These are phyloP conservation scores for Porites lutea DNA, from an alignment of 64 coral and sea anemone genomes.

Conservation along the genomic window DNA sequence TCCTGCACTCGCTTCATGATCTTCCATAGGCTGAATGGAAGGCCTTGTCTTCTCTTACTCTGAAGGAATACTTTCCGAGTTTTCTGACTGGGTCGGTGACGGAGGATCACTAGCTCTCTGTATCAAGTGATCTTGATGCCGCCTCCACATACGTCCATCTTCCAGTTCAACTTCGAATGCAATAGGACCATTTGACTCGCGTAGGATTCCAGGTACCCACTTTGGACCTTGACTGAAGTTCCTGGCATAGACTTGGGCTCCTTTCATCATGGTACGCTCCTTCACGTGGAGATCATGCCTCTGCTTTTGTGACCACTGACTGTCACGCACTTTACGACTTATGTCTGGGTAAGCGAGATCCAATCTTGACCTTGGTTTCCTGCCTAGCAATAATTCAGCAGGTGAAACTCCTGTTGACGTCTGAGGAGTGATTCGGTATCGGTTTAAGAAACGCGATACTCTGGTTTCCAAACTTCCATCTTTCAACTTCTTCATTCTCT, in stretches of 20 bases:
- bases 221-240: slow-evolving; percentile 18
- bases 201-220: slow-evolving; percentile 45
- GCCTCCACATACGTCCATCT: slow-evolving; percentile 16
- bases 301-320: slow-evolving; percentile 11
- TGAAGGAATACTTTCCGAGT: not conserved
- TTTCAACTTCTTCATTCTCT: slow-evolving; percentile 9
- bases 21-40: not conserved
- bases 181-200: slow-evolving; percentile 38
- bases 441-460: not conserved
- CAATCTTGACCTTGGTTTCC: slow-evolving; percentile 28
- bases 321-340: not conserved
- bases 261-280: slow-evolving; percentile 17
- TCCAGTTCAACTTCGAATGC: slow-evolving; percentile 21
- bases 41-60: not conserved
- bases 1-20: not conserved
- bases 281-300: slow-evolving; percentile 32
- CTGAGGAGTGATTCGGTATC: not conserved
- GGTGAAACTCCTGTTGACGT: slow-evolving; percentile 24
- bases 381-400: not conserved
- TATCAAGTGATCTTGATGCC: slow-evolving; percentile 41
- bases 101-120: not conserved
- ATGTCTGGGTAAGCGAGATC: slow-evolving; percentile 15
- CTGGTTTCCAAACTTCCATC: not conserved
- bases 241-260: slow-evolving; percentile 37
- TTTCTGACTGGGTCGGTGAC: not conserved